Conservation (phyloP, 1,140 invertebrate genomes). For the Micrasema longulum region DNA sequence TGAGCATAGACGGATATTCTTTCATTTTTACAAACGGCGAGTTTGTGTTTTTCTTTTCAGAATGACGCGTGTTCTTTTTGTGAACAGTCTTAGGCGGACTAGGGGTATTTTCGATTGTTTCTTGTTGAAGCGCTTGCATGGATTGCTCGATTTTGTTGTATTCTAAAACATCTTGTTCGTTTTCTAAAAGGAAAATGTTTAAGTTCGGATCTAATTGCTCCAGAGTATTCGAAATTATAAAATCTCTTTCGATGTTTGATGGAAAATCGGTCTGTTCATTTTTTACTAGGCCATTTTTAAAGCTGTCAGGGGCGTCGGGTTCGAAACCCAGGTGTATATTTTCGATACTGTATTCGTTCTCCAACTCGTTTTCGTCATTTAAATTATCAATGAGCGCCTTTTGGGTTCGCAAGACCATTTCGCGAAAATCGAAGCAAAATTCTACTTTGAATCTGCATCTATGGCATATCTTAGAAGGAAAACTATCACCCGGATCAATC, state of each 20-base stretch:
- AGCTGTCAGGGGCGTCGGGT: neutral
- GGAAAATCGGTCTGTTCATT: too few relatives aligned
- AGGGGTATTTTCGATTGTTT: too few relatives aligned
- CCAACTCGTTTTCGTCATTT: constrained; percentile 6
- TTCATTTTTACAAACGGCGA: constrained; percentile 14
- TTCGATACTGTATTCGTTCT: constrained; percentile 15
- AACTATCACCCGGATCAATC: constrained; percentile 37
- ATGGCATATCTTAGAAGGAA: constrained; percentile 50
- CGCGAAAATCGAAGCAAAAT: constrained; percentile 44
- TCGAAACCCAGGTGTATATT: neutral
- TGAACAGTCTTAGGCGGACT: neutral
- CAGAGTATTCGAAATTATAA: constrained; percentile 1
- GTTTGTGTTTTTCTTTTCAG: constrained; percentile 26
- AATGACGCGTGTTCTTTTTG: neutral
- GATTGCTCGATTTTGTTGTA: neutral
- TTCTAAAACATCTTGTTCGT: neutral
- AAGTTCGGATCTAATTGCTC: constrained; percentile 1
- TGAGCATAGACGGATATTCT: constrained; percentile 40
- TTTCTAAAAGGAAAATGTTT: constrained; percentile 4
- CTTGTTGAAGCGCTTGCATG: neutral
- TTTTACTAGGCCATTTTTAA: neutral
- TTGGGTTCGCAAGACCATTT: constrained; percentile 47
- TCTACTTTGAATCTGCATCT: constrained; percentile 51
- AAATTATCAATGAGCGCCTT: constrained; percentile 38
- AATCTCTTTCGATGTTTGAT: constrained; percentile 1